Evolutionary conservation across 2,888 invertebrate genomes (phyloP).

Genomic region (Subacronicta megacephala): DNA sequence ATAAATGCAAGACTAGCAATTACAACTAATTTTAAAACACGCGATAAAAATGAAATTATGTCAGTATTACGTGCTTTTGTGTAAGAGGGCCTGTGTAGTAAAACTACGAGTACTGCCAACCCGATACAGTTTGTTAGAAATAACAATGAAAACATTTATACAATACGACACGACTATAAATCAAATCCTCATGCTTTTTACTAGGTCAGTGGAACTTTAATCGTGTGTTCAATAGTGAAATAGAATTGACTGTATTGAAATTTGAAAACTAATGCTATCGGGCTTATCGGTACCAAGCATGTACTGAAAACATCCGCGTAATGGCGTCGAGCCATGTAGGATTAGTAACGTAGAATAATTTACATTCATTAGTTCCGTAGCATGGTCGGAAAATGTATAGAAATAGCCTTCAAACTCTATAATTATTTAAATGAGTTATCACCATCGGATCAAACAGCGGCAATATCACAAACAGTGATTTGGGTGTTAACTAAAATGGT

Average conservation of each 20-base stretch:
- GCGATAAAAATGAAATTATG: slow-evolving; percentile 49
- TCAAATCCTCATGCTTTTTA: slow-evolving; percentile 28
- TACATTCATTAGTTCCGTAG: slow-evolving; percentile 17
- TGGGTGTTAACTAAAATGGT: no score
- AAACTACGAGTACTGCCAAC: slow-evolving; percentile 17
- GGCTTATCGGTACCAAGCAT: not conserved
- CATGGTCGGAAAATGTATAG: slow-evolving; percentile 1
- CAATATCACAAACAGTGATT: no score
- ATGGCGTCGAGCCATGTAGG: slow-evolving; percentile 18
- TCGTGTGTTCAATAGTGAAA: not conserved
- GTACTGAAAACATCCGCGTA: slow-evolving; percentile 14
- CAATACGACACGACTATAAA: slow-evolving; percentile 17
- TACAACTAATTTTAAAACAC: slow-evolving; percentile 37
- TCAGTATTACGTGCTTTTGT: slow-evolving; percentile 40
- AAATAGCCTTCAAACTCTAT: slow-evolving; percentile 19
- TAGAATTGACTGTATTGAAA: not conserved
- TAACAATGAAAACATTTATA: slow-evolving; percentile 40
- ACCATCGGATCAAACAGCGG: no score
- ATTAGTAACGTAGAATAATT: slow-evolving; percentile 31
- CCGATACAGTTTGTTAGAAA: slow-evolving; percentile 35
- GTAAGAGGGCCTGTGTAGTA: slow-evolving; percentile 34
- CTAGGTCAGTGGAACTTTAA: slow-evolving; percentile 27
- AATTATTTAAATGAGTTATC: not conserved
- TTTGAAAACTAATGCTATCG: not conserved
- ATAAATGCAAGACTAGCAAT: slow-evolving; percentile 31